phyloP scores from a whole-genome alignment of 1,140 invertebrate species.

The Brachionus rubens region DNA sequence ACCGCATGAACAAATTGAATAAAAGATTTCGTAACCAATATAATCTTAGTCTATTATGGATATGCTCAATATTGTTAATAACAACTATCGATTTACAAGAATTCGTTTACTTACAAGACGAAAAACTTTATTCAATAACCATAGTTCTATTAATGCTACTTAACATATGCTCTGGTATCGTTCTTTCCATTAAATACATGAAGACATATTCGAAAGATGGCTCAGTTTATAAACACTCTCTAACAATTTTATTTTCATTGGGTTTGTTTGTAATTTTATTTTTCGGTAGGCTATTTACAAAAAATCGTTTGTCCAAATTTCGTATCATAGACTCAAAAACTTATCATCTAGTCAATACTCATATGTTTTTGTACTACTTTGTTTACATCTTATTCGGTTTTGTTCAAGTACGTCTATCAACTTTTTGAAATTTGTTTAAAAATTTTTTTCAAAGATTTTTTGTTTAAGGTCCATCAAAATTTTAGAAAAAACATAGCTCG shows the following conservation, averaged over 20 bases:
- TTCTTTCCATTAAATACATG: neutral
- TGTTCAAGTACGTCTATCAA: neutral
- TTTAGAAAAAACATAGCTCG: constrained; percentile 9
- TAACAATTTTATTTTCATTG: neutral
- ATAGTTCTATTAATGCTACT: neutral
- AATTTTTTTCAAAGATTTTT: neutral
- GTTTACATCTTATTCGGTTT: neutral
- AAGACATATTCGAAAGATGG: constrained; percentile 3
- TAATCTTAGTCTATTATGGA: constrained; percentile 2
- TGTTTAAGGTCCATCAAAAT: constrained; percentile 14
- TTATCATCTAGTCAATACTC: neutral
- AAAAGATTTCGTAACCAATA: constrained; percentile 32
- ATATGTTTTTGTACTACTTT: constrained; percentile 35
- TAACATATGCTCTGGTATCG: neutral
- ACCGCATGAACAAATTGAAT: neutral
- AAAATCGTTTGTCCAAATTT: neutral
- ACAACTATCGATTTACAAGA: neutral
- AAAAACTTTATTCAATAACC: neutral
- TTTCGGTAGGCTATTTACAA: neutral
- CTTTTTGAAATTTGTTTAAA: neutral
- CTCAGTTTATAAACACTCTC: neutral
- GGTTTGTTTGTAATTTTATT: neutral
- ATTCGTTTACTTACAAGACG: neutral
- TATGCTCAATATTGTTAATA: neutral
- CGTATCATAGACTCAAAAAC: neutral